Evolutionary conservation across 2,888 invertebrate genomes (phyloP).

Genomic region (Caradrina clavipalpis): DNA sequence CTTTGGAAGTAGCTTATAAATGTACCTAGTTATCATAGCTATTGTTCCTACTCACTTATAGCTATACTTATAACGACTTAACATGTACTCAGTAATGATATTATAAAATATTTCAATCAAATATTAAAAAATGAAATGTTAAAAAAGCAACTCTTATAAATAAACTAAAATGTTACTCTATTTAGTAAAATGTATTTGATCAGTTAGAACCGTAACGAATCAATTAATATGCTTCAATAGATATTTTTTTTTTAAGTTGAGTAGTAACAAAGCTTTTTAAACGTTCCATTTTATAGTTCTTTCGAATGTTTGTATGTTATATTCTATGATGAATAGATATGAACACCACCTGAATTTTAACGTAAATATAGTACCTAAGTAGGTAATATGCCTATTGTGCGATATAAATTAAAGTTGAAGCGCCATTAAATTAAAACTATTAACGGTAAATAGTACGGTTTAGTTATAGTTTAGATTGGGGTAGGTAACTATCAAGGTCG

Average conservation of each 20-base stretch:
- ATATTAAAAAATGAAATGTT: not conserved
- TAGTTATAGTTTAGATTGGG: conserved; percentile 26
- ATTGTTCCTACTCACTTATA: not conserved
- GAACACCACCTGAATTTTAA: not conserved
- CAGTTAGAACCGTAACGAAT: not conserved
- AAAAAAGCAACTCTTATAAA: no score
- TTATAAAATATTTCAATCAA: not conserved
- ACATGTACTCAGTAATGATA: conserved; percentile 1
- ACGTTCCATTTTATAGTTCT: no score
- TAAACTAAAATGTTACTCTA: no score
- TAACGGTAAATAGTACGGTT: conserved; percentile 56
- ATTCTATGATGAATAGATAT: not conserved
- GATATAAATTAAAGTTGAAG: conserved; percentile 23
- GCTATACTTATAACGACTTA: not conserved
- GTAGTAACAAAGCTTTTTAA: no score
- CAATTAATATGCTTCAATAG: not conserved
- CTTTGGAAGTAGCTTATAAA: not conserved
- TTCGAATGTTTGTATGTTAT: no score
- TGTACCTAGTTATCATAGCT: conserved; percentile 9
- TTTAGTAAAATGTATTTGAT: not conserved
- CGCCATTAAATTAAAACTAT: conserved; percentile 5
- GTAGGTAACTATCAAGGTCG: conserved; percentile 52
- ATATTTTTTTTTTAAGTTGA: no score
- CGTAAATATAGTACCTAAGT: not conserved
- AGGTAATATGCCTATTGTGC: conserved; percentile 9